Evolutionary conservation across 2,113 vertebrate genomes (phyloP).

Genomic region (Ellobius talpinus): DNA sequence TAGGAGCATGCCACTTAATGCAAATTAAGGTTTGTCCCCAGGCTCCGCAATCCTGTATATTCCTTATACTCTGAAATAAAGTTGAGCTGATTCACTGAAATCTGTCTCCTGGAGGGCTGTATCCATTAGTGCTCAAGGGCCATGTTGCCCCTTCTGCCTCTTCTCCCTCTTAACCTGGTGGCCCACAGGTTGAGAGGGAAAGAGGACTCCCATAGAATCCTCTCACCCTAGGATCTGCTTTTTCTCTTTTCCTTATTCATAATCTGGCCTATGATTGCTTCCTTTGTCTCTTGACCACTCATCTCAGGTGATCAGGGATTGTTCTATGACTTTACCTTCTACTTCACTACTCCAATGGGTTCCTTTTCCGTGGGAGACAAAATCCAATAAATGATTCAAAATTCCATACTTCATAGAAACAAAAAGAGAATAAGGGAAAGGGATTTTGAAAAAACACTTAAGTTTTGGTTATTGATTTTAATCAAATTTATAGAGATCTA

Average conservation of each 20-base stretch:
- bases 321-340: neutral
- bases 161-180: too few species aligned
- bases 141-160: too few species aligned
- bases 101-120: too few species aligned
- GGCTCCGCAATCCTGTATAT: too few species aligned
- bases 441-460: neutral
- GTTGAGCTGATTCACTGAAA: too few species aligned
- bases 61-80: too few species aligned
- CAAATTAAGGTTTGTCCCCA: too few species aligned
- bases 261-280: neutral
- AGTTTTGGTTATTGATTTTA: constrained; percentile 22
- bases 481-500: neutral
- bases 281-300: neutral
- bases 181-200: too few species aligned
- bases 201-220: too few species aligned
- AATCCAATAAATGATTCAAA: neutral
- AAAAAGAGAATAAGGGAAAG: neutral
- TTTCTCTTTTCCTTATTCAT: neutral
- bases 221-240: neutral
- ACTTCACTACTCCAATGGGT: neutral
- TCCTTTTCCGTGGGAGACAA: neutral
- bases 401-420: neutral
- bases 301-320: neutral
- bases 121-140: too few species aligned
- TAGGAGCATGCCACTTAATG: too few species aligned